Percentiles rank a stretch among this genome's conserved stretches.
Evolutionary conservation across 2,888 invertebrate genomes (phyloP).

Genomic region (Trachelus iudaicus): DNA sequence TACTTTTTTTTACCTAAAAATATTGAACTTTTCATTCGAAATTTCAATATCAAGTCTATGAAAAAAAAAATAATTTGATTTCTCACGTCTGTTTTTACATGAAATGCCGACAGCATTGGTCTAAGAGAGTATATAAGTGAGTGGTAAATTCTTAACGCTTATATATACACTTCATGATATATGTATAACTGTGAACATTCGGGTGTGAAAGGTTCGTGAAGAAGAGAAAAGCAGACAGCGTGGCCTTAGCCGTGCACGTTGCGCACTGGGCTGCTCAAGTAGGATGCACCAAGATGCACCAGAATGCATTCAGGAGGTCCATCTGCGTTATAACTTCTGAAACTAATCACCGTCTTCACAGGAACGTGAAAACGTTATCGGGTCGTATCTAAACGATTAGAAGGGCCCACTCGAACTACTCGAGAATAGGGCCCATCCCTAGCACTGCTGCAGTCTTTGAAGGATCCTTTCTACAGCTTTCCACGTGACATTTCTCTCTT

Average conservation of each 20-base stretch:
- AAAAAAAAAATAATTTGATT: no score
- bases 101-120: background rate
- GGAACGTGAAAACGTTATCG: conserved; percentile 38
- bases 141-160: background rate
- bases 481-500: background rate
- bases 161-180: background rate
- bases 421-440: conserved; percentile 9
- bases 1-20: no score
- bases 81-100: background rate
- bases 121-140: background rate
- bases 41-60: no score
- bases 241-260: background rate
- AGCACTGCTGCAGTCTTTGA: background rate
- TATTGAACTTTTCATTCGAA: no score
- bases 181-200: background rate
- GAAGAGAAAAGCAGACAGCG: background rate
- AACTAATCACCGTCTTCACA: conserved; percentile 44
- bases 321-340: conserved; percentile 42
- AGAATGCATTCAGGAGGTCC: background rate
- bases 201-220: background rate
- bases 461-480: conserved; percentile 9
- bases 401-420: conserved; percentile 16
- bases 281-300: background rate
- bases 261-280: background rate
- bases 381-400: conserved; percentile 5